Evolutionary conservation across 2,888 invertebrate genomes (phyloP), one percentile per base, ranked within the genome.

Genomic region (Drosophila villosipedis): DNA sequence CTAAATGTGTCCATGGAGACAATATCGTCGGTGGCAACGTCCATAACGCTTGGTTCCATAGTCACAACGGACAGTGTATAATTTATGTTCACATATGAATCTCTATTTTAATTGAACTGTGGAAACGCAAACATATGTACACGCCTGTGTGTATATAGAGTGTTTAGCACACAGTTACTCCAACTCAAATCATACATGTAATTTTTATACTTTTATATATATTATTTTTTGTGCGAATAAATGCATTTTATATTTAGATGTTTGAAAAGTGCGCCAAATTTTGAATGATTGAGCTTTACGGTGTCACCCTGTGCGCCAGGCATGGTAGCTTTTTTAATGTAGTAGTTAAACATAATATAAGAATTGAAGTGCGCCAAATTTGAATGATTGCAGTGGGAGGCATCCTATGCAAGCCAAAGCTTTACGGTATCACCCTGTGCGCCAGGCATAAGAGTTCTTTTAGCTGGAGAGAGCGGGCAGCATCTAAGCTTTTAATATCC

Each of bases 11-110:
- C 93, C 1, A 68, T 92, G 77, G 93, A 93, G 62, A 93, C 93
- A 4, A 89, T 93, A 63, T 92, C 93, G 1, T 93, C 93, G 12
- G 84, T 92, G 61, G 93, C 89, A n/a, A 93, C 93, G 6, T 92
- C 92, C 14, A 75, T 92, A 22, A 91, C 92, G 2, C 39, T 91
- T 9, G 92, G 81, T 5, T 89, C 88, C n/a, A 66, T 53, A 7
- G 74, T 68, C 74, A 90, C 89, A 14, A 78, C 73, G n/a, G 80
- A 86, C 59, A 89, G 86, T 64, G 37, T 78, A 12, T 87, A 75
- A 78, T 39, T 39, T 30, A 57, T 54, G 33, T 35, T 43, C 43
- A 64, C 47, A 50, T 57, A 50, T 41, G 2, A 43, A 58, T 58
- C 30, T 25, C 14, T 58, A 43, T 28, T 47, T 16, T 52, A 31